Conservation (phyloP, 2,113 vertebrate species). For the Nothobranchius furzeri region DNA sequence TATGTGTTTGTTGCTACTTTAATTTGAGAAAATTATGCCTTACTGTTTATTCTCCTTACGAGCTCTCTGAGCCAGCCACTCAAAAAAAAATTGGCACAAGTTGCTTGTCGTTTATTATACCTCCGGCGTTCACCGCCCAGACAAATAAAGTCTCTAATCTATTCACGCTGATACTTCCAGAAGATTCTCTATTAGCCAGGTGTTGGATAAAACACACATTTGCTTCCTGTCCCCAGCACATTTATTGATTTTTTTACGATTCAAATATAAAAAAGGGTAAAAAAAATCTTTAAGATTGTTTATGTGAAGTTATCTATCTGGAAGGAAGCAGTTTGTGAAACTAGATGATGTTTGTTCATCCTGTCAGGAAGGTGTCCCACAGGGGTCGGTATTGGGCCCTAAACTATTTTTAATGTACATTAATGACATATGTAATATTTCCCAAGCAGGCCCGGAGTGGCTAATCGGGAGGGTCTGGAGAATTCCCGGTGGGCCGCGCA, state of each 20-base stretch:
- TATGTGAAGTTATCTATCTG: too few relatives aligned
- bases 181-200: conserved; percentile 45
- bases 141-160: conserved; percentile 58
- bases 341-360: too few relatives aligned
- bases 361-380: too few relatives aligned
- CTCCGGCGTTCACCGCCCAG: conserved; percentile 30
- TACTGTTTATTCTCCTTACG: background rate
- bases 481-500: too few relatives aligned
- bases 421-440: too few relatives aligned
- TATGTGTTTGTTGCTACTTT: background rate
- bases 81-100: conserved; percentile 14
- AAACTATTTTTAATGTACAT: too few relatives aligned
- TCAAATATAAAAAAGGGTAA: too few relatives aligned
- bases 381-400: too few relatives aligned
- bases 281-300: too few relatives aligned
- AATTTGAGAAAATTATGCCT: conserved; percentile 1
- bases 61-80: background rate
- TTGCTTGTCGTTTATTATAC: conserved; percentile 38
- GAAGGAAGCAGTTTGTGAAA: too few relatives aligned
- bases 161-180: conserved; percentile 22
- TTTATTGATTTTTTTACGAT: background rate
- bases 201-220: conserved; percentile 31
- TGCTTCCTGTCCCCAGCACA: conserved; percentile 16
- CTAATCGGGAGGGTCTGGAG: too few relatives aligned
- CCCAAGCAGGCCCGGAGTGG: too few relatives aligned